These are phyloP conservation scores for Micropoecilia bifurca DNA, from an alignment of 2,797 vertebrate genomes.

Conservation along the genomic window DNA sequence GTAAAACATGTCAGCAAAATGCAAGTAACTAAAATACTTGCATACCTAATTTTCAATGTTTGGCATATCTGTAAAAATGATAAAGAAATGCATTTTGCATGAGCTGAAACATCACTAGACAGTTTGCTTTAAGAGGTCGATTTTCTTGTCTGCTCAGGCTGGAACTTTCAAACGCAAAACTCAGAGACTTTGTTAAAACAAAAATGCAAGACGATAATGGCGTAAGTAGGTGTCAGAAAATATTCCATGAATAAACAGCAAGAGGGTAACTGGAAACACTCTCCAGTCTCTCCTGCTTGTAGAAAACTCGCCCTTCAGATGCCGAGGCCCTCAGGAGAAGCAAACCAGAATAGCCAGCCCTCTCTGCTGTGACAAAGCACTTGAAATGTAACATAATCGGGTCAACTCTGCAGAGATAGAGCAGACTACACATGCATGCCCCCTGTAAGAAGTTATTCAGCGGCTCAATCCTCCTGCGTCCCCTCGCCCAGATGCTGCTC, in stretches of 20 bases:
- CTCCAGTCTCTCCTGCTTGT: conserved; percentile 73
- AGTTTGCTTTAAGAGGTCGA: not conserved
- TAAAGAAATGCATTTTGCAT: not conserved
- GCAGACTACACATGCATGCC: conserved; percentile 79
- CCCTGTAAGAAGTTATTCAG: conserved; percentile 57
- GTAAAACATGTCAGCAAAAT: not conserved
- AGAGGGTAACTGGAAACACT: conserved; percentile 76
- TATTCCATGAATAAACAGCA: conserved; percentile 86
- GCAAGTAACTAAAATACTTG: not conserved
- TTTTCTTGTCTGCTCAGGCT: conserved; percentile 12
- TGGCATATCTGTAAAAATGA: not conserved
- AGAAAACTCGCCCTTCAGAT: conserved; percentile 82
- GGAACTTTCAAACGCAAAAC: conserved; percentile 61
- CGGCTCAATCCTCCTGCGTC: conserved; percentile 48
- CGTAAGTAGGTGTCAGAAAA: conserved; percentile 88
- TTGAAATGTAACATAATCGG: conserved; percentile 84
- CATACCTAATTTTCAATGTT: not conserved
- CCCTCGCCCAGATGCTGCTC: conserved; percentile 42
- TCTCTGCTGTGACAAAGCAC: conserved; percentile 82
- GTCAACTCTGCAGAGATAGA: conserved; percentile 79
- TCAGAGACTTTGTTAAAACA: conserved; percentile 46
- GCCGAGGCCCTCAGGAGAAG: conserved; percentile 76
- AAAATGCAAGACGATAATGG: conserved; percentile 79
- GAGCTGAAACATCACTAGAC: not conserved
- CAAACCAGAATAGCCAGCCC: conserved; percentile 74